Conservation (phyloP, 2,888 invertebrate species). For the Helicoverpa assulta region DNA sequence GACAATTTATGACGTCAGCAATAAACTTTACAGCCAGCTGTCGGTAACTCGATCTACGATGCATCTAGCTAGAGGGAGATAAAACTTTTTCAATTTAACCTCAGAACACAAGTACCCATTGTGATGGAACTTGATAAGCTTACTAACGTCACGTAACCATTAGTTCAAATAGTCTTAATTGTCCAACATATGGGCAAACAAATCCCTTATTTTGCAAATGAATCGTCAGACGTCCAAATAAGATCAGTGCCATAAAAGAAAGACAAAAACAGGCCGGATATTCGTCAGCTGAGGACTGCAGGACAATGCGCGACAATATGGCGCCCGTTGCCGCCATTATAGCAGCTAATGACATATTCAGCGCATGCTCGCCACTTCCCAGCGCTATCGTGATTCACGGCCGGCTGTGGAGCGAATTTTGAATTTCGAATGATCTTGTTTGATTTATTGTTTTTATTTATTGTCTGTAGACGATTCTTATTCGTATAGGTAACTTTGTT, state of each 20-base stretch:
- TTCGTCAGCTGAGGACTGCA: constrained; percentile 75
- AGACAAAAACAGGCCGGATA: constrained; percentile 71
- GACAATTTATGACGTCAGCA: constrained; percentile 15
- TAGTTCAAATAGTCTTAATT: constrained; percentile 24
- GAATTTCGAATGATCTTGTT: constrained; percentile 66
- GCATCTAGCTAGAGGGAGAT: not conserved
- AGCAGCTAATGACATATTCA: constrained; percentile 77
- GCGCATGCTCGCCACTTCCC: constrained; percentile 80
- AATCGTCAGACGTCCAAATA: constrained; percentile 62
- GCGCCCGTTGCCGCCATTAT: constrained; percentile 65
- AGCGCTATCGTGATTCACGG: constrained; percentile 77
- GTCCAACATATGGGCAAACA: constrained; percentile 34
- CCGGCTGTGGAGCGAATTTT: constrained; percentile 58
- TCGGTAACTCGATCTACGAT: constrained; percentile 2
- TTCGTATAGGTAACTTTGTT: not conserved
- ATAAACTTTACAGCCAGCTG: constrained; percentile 7
- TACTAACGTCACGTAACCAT: not conserved
- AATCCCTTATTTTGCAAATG: constrained; percentile 50
- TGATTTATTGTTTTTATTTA: constrained; percentile 51
- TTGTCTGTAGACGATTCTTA: constrained; percentile 20
- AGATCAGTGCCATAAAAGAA: constrained; percentile 61
- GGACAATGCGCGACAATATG: constrained; percentile 75
- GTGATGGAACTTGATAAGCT: constrained; percentile 1
- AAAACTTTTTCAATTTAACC: not conserved
- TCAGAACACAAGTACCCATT: constrained; percentile 9